Base-by-base conservation (phyloP, 2,888 invertebrate species). In the Heterodera filipjevi region DNA sequence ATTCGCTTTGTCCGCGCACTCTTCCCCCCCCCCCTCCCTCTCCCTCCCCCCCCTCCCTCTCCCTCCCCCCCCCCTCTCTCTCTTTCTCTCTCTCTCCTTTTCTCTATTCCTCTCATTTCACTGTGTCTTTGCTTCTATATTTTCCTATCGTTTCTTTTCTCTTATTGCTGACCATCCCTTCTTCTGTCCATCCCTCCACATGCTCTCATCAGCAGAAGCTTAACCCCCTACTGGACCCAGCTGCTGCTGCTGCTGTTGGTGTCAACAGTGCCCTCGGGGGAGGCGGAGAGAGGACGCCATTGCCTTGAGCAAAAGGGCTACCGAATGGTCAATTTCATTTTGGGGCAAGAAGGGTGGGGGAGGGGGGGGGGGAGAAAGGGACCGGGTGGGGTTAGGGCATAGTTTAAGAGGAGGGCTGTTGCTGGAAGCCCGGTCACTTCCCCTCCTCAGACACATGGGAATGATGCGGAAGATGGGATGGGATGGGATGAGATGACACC, bases 1-100 rank as follows among this genome's bases (percentile, higher is more conserved):
- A 68, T 68, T 68, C 68, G 68, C 66, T 30, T 68, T 68, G 68
- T 68, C 68, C 68, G 68, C 68, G 68, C 68, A 68, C 22, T 59
- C 59, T 59, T 59, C 27, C 3, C 59, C 27, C 59, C 2, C 53
- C 53, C 53, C 49, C 49, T 1, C 19, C 53, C 1, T 19, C 66
- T 1, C 66, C 5, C 68, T 22, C 14, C 12, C 32, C 33, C 68
- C 14, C 33, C 35, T 35, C 35, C 16, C 53, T 71, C 22, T 72
- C 16, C 6, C 22, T 39, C 8, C 8, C 19, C 32, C 33, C 22
- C 3, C 44, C 16, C 35, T 10, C 16, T 22, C 16, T 46, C 6
- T n/a, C 46, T n/a, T n/a, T 46, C 22, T 44, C 46, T 74, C 49
- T 59, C 59, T 35, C 30, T 30, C 22, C 30, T 16, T 27, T 35